Evolutionary conservation across 2,113 vertebrate species (phyloP).

Genomic region (Syngnathus scovelli): DNA sequence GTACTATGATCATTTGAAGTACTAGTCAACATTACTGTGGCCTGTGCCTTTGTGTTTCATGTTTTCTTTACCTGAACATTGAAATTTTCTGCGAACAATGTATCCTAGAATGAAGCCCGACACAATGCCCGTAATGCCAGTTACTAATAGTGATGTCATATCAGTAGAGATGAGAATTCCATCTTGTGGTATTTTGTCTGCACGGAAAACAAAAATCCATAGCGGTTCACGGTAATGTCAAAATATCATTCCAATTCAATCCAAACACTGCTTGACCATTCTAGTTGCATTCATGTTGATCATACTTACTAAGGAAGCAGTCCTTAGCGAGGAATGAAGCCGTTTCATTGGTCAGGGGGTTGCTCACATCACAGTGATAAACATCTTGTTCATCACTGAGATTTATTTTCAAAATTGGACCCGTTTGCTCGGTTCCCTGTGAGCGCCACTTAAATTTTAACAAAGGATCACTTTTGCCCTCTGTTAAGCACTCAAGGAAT

Average conservation of each 20-base stretch:
- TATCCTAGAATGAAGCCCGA: too few relatives aligned
- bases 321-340: slow-evolving; percentile 37
- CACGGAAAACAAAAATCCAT: neutral
- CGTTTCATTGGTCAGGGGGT: slow-evolving; percentile 20
- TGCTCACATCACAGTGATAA: slow-evolving; percentile 42
- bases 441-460: too few relatives aligned
- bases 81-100: neutral
- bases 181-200: too few relatives aligned
- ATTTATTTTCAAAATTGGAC: slow-evolving; percentile 18
- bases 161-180: too few relatives aligned
- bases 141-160: too few relatives aligned
- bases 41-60: neutral
- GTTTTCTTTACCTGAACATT: neutral
- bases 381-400: slow-evolving; percentile 14
- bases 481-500: slow-evolving; percentile 40
- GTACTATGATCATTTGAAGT: too few relatives aligned
- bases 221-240: neutral
- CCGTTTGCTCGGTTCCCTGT: neutral
- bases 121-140: too few relatives aligned
- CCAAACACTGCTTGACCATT: neutral
- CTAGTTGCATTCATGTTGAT: neutral
- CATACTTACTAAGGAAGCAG: slow-evolving; percentile 46
- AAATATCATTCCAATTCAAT: neutral
- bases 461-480: slow-evolving; percentile 9
- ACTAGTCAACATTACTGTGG: too few relatives aligned